phyloP scores from a whole-genome alignment of 2,113 vertebrate species.

The Heliornis fulica region DNA sequence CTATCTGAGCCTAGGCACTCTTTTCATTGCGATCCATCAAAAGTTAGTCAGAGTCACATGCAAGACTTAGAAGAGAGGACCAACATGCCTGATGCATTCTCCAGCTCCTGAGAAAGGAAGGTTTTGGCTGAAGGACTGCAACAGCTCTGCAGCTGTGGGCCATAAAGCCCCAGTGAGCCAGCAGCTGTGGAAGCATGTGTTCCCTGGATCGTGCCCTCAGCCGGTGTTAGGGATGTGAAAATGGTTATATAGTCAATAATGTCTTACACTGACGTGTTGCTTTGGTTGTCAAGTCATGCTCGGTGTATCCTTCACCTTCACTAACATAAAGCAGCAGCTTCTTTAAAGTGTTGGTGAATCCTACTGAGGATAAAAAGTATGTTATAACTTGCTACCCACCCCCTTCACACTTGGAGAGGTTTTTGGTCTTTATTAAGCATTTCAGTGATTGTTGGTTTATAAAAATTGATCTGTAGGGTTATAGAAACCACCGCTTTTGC shows the following conservation, averaged over 20 bases:
- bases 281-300: not conserved
- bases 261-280: not conserved
- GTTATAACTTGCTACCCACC: not conserved
- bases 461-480: not conserved
- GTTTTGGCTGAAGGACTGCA: conserved; percentile 34
- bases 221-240: conserved; percentile 38
- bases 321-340: not conserved
- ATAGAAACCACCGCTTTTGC: not conserved
- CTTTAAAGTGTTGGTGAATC: not conserved
- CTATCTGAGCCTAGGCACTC: not conserved
- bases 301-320: not conserved
- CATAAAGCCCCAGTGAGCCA: conserved; percentile 40
- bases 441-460: not conserved
- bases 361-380: not conserved
- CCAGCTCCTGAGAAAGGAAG: conserved; percentile 39
- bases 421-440: not conserved
- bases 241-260: not conserved
- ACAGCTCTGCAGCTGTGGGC: conserved; percentile 3
- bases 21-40: not conserved
- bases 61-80: not conserved
- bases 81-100: not conserved
- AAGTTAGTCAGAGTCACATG: not conserved
- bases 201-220: conserved; percentile 27
- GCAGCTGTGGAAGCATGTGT: conserved; percentile 34
- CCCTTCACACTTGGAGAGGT: not conserved